Conservation (phyloP, 2,797 vertebrate species). For the Adelosebastes latens region DNA sequence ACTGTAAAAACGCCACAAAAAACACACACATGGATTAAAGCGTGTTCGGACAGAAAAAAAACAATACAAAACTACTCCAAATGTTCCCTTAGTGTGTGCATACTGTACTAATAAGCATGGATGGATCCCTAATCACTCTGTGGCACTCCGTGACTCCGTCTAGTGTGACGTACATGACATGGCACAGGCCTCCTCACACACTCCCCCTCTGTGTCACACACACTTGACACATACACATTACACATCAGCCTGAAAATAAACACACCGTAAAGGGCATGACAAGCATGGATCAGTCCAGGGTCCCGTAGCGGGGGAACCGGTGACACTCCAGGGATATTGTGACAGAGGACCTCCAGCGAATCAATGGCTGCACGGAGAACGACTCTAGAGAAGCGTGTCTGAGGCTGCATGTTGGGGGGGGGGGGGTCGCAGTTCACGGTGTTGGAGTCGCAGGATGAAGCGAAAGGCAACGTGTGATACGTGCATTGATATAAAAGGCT, state of each 20-base stretch:
- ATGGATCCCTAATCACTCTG: conserved; percentile 34
- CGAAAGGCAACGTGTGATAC: neutral
- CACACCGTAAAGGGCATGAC: conserved; percentile 48
- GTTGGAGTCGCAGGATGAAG: conserved; percentile 4
- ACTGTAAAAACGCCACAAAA: neutral
- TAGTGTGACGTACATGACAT: conserved; percentile 42
- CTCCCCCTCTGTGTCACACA: conserved; percentile 37
- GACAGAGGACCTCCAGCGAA: conserved; percentile 31
- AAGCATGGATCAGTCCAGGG: conserved; percentile 34
- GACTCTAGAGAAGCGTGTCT: conserved; percentile 18
- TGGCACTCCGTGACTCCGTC: conserved; percentile 25
- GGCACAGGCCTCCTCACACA: conserved; percentile 38
- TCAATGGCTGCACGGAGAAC: conserved; percentile 27
- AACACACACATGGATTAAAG: neutral
- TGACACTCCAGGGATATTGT: conserved; percentile 27
- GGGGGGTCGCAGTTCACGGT: neutral
- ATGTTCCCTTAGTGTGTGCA: neutral
- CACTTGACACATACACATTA: conserved; percentile 47
- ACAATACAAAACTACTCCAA: neutral
- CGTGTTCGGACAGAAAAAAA: neutral
- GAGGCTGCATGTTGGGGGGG: neutral
- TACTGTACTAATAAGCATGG: conserved; percentile 19
- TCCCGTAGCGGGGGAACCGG: conserved; percentile 2
- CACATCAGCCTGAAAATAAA: conserved; percentile 55
- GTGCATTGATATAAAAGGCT: neutral